Evolutionary conservation across 1,140 invertebrate genomes (phyloP).

Genomic region (Ips nitidus): DNA sequence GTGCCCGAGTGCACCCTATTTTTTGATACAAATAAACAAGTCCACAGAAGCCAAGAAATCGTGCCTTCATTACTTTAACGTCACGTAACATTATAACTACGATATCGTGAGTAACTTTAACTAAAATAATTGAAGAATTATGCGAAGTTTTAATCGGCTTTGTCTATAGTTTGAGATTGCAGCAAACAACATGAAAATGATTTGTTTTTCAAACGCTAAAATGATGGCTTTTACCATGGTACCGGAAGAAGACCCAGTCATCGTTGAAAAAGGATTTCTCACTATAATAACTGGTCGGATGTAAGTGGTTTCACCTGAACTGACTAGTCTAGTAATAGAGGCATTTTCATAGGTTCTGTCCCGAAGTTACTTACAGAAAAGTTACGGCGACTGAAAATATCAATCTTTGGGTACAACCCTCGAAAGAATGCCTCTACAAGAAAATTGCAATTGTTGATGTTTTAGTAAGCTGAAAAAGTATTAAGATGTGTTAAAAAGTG

Average conservation of each 20-base stretch:
- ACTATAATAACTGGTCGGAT: slow-evolving; percentile 9
- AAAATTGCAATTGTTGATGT: slow-evolving; percentile 2
- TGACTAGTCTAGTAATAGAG: background rate
- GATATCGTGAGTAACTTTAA: no score
- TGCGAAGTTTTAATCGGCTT: no score
- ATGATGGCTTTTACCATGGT: slow-evolving; percentile 19
- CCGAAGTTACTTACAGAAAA: slow-evolving; percentile 3
- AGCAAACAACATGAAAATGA: slow-evolving; percentile 7
- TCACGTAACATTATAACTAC: no score
- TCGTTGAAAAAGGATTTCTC: slow-evolving; percentile 1
- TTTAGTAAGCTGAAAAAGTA: background rate
- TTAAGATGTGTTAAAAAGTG: background rate
- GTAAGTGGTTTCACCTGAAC: background rate
- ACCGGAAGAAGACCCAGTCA: slow-evolving; percentile 22
- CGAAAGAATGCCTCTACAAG: background rate
- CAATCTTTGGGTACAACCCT: slow-evolving; percentile 6
- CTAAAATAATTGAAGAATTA: no score
- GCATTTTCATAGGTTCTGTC: slow-evolving; percentile 5
- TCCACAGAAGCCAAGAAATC: no score
- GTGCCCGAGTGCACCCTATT: no score
- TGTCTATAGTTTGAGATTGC: slow-evolving; percentile 15
- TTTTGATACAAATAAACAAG: no score
- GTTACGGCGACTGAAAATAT: background rate
- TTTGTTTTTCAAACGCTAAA: slow-evolving; percentile 16
- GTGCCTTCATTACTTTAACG: no score